These are phyloP conservation scores for Syrrhaptes paradoxus DNA, from an alignment of 2,113 vertebrate species.

Conservation along the genomic window DNA sequence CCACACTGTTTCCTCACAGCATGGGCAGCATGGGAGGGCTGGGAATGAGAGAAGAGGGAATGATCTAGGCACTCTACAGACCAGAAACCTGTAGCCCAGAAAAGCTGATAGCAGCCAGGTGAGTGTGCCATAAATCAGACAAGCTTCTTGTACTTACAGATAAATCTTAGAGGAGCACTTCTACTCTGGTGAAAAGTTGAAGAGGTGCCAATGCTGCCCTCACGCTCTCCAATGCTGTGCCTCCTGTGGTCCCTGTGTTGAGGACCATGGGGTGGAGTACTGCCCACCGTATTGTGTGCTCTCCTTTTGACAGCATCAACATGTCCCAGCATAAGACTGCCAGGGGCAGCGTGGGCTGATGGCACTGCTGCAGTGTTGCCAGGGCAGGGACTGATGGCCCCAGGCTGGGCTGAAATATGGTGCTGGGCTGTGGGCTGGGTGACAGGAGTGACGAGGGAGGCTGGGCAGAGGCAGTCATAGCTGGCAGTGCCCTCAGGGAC, in stretches of 20 bases:
- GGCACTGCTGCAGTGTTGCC: not conserved
- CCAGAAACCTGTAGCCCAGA: not conserved
- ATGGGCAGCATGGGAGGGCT: not conserved
- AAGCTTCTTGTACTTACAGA: not conserved
- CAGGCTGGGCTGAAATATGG: not conserved
- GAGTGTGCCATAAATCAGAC: not conserved
- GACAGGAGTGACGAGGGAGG: accelerated
- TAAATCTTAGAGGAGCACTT: not conserved
- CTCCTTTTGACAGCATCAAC: not conserved
- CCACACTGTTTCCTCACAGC: not conserved
- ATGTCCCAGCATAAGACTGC: not conserved
- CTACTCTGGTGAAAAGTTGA: not conserved
- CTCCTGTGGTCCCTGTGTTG: not conserved
- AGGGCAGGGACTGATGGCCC: not conserved
- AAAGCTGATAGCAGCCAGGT: not conserved
- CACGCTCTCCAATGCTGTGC: not conserved
- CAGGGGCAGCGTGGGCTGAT: accelerated
- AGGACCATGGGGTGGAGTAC: not conserved
- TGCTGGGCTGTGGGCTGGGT: not conserved
- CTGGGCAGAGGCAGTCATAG: not conserved
- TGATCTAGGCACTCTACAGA: not conserved
- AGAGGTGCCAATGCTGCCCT: not conserved
- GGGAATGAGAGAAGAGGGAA: not conserved
- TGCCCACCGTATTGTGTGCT: not conserved
- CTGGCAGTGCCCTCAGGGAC: not conserved